Evolutionary conservation across 2,113 vertebrate species (phyloP), one percentile per base, ranked within the genome.

Genomic region (Clarias macrocephalus): DNA sequence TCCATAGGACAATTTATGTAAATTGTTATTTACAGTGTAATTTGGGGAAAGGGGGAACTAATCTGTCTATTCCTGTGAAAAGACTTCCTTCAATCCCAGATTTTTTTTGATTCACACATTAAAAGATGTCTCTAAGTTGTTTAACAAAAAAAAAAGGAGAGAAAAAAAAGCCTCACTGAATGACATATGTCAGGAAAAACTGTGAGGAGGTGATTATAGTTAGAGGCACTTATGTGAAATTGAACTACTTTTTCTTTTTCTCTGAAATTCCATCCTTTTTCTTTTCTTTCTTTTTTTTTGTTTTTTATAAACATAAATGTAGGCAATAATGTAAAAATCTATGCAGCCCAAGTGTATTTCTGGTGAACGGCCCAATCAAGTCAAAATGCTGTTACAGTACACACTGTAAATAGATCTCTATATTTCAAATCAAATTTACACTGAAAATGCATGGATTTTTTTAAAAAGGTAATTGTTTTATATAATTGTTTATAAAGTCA

Each of bases 261-360:
- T 93, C 95, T 91, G 92, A 94, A 95, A 93, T 95, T 96, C 91
- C 94, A 95, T 94, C 92, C 89, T 92, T 90, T 89, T 95, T 92
- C 93, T 90, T 95, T 13, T 52, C 21, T 9, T 25, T 37, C 3
- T 73, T 25, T 60, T 21, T 48, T 94, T 93, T 90, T 88, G 93
- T 93, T 93, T 93, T 93, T 94, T 91, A 91, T 63, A 75, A 52
- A 83, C 52, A 88, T 85, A 86, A 90, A 80, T 92, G 94, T 96
- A 96, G 97, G 97, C 97, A 99, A 98, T 99, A 97, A 98, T 96
- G 95, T 97, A 94, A 95, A 94, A 95, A 96, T 97, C 97, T 99
- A 99, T 99, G 98, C 98, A 99, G 97, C 94, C 90, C 96, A 97
- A 95, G 95, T 97, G 96, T 96, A 96, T 96, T 97, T 97, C 96